Conservation (phyloP, 2,888 invertebrate species). For the Stegana nigrithorax region DNA sequence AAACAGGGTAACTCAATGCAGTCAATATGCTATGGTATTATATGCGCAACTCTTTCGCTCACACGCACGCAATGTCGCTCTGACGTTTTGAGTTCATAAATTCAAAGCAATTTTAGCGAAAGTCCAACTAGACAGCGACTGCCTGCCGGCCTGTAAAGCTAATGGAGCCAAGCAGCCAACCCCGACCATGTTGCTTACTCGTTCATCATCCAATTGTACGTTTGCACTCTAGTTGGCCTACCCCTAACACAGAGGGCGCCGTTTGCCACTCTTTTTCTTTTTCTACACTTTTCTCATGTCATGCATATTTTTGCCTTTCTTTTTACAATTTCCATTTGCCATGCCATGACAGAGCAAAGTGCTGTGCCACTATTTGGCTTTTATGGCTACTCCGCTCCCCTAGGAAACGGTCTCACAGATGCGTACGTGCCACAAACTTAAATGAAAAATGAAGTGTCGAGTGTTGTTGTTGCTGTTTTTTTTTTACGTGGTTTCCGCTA, state of each 20-base stretch:
- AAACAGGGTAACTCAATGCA: not conserved
- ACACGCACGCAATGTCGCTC: not conserved
- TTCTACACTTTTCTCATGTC: constrained; percentile 12
- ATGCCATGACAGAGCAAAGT: not conserved
- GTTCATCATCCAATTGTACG: constrained; percentile 66
- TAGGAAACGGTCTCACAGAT: not conserved
- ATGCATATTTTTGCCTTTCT: not conserved
- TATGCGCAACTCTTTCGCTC: too few species aligned
- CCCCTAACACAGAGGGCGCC: constrained; percentile 26
- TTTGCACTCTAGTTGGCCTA: constrained; percentile 52
- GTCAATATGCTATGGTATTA: too few species aligned
- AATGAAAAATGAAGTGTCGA: constrained; percentile 41
- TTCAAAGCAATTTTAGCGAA: constrained; percentile 1
- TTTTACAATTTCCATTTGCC: not conserved
- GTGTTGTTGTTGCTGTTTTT: not conserved
- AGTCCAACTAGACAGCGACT: not conserved
- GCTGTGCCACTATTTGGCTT: not conserved
- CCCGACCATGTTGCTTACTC: constrained; percentile 54
- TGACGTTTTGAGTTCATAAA: too few species aligned
- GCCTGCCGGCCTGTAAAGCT: not conserved
- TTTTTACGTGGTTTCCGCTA: constrained; percentile 40
- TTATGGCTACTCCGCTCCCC: not conserved
- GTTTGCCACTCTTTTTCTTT: constrained; percentile 7
- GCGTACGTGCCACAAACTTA: not conserved
- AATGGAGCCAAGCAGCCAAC: constrained; percentile 52